Percentiles rank a stretch among this genome's conserved stretches.
phyloP scores from a whole-genome alignment of 1,140 invertebrate species.

The Kradibia gibbosae region DNA sequence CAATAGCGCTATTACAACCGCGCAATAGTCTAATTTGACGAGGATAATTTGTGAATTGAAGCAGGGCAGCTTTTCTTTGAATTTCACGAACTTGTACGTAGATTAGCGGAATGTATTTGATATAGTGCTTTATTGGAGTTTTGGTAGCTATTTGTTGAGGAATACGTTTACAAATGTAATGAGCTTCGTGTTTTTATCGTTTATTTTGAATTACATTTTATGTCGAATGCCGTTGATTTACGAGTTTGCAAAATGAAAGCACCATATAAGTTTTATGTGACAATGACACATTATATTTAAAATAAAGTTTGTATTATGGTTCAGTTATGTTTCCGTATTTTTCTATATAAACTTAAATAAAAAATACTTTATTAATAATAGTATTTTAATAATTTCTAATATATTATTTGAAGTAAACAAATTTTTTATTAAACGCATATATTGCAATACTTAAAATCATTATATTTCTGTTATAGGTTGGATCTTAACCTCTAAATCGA shows the following conservation, averaged over 20 bases:
- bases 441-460: too few relatives aligned
- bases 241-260: not conserved
- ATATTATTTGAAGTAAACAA: too few relatives aligned
- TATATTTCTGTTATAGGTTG: too few relatives aligned
- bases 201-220: not conserved
- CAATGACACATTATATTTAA: not conserved
- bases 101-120: not conserved
- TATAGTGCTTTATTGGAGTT: not conserved
- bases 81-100: not conserved
- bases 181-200: not conserved
- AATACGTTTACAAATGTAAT: not conserved
- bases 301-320: not conserved
- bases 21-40: conserved; percentile 43
- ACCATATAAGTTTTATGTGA: not conserved
- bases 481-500: too few relatives aligned
- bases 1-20: conserved; percentile 22
- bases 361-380: too few relatives aligned
- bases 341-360: too few relatives aligned
- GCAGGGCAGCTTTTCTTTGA: conserved; percentile 32
- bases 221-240: not conserved
- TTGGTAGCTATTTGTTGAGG: not conserved
- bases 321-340: not conserved
- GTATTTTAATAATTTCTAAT: too few relatives aligned
- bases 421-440: too few relatives aligned
- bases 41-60: conserved; percentile 42